Conservation (phyloP, 2,888 invertebrate genomes). For the Doris montereyensis region DNA sequence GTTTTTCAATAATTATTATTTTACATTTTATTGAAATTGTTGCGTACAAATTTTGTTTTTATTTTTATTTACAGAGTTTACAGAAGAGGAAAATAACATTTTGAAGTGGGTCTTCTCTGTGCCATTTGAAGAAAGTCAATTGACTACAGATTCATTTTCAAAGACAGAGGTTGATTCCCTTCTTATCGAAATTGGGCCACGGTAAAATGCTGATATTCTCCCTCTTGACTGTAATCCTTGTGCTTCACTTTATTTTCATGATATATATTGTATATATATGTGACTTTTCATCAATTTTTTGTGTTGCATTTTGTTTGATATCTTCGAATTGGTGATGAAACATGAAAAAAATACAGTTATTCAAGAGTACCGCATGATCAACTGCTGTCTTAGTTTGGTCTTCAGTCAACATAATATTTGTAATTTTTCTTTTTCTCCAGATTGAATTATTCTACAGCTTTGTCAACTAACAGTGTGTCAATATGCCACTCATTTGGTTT, state of each 20-base stretch:
- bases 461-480: constrained; percentile 95
- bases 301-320: no score
- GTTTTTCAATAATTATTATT: neutral
- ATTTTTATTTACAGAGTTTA: constrained; percentile 72
- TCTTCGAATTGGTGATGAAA: no score
- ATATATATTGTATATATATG: no score
- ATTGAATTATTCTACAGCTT: constrained; percentile 89
- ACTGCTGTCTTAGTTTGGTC: no score
- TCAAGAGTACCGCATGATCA: no score
- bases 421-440: constrained; percentile 56
- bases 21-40: neutral
- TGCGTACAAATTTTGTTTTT: neutral
- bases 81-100: constrained; percentile 77
- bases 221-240: no score
- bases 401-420: no score
- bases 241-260: no score
- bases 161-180: constrained; percentile 44
- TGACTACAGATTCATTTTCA: constrained; percentile 47
- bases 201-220: no score
- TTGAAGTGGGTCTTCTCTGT: constrained; percentile 84
- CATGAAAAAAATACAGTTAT: no score
- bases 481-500: constrained; percentile 91
- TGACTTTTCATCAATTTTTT: no score
- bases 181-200: constrained; percentile 91
- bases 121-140: constrained; percentile 71